Evolutionary conservation across 1,140 invertebrate genomes (phyloP), one percentile per base, ranked within the genome.

Genomic region (Drepana arcuata): DNA sequence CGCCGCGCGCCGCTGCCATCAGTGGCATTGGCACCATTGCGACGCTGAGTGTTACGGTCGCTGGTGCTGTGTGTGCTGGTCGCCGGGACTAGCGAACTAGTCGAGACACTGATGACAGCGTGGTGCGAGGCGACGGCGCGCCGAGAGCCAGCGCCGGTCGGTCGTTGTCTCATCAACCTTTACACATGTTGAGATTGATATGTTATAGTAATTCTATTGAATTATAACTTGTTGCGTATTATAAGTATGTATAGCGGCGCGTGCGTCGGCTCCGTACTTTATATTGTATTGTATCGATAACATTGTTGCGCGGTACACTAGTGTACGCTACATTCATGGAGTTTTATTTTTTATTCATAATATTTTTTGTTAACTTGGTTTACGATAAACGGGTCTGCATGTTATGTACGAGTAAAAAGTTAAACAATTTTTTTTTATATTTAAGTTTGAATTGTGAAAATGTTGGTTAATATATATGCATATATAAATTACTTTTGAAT

Each of bases 141-240:
- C 36, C 31, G 27, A 34, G 12, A 34, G 27, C 56, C 16, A 48
- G 53, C 58, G 59, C 52, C 66, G 58, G 47, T 57, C 62, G 60
- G 65, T 62, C 71, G 65, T 64, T 55, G 68, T 67, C 70, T 68
- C 69, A 63, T 71, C 69, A 53, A 62, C 67, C 75, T 82, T 70
- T 81, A 81, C 80, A 81, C 80, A 78, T 78, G 75, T 82, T 82
- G 80, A 81, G 61, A 81, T 83, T 82, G 69, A 73, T 75, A 80
- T 78, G 73, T 81, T 80, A 80, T 77, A 75, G 68, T 78, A 77
- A 81, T 81, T 81, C 70, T 81, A 81, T 78, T 81, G 73, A 78
- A 78, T 78, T 80, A 67, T 77, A 71, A 78, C 69, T 81, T 81
- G 80, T 83, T 83, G 80, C 80, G 72, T 81, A 73, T 73, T 68